Base-by-base conservation (phyloP, 2,888 invertebrate species). In the Dinocampus coccinellae region DNA sequence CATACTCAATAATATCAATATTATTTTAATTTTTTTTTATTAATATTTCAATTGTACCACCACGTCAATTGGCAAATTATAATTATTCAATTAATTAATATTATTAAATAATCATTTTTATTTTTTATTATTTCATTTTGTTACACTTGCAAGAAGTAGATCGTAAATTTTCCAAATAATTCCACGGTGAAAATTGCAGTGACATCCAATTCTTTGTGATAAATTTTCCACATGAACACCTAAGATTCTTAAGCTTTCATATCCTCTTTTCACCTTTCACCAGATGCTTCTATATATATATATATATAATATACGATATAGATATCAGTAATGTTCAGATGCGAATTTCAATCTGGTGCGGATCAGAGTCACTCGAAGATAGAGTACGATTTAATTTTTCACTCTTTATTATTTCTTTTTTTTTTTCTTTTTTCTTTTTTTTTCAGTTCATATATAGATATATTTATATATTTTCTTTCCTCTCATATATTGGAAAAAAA, bases 181-280 rank as follows among this genome's bases (percentile, higher is more conserved):
- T 47, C 36, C 52, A 20, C 52, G 57, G 29, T 61, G 42, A 29
- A 42, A 57, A 33, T 53, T 67, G 60, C 69, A 71, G 63, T 75
- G 73, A 71, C 75, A 75, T 73, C 68, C 71, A 69, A 75, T 73
- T 73, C 57, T 69, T 63, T n/a, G 39, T 60, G 69, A 75, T 71
- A 73, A 73, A 73, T 73, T 73, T 66, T 58, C 64, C 57, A 42
- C 34, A n/a, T 66, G 16, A 64, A 34, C 52, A 22, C 64, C 22
- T 33, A 34, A 53, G 64, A 64, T 64, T 53, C n/a, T 29, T 20
- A n/a, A n/a, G 64, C 53, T 66, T 24, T 57, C 29, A 36, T 26
- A 34, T 55, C 26, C 52, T 26, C 61, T 34, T 63, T 26, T 61
- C 53, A 33, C 36, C 34, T 47, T 42, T 22, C 57, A 39, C 60